These are phyloP conservation scores for Triplophysa dalaica DNA, from an alignment of 2,113 vertebrate species.

Conservation along the genomic window DNA sequence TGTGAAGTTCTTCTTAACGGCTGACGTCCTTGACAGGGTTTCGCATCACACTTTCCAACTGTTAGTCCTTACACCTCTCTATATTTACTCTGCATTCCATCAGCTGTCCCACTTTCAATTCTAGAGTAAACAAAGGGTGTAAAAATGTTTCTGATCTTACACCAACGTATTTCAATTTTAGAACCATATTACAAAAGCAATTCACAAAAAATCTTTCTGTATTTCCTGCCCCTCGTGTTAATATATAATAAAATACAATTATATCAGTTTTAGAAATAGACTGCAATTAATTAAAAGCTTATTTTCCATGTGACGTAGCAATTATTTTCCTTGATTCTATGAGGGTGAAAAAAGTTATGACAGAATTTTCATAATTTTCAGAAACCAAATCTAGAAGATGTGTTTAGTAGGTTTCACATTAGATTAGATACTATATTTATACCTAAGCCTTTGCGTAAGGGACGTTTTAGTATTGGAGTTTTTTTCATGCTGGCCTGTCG, in stretches of 20 bases:
- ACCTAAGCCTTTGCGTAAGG: slow-evolving; percentile 49
- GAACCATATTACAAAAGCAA: neutral
- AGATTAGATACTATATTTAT: neutral
- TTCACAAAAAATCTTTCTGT: neutral
- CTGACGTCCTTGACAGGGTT: slow-evolving; percentile 34
- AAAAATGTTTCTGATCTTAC: neutral
- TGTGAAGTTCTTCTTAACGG: slow-evolving; percentile 44
- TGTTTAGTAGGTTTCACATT: neutral
- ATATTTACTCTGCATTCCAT: slow-evolving; percentile 14
- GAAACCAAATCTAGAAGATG: neutral
- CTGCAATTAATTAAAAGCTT: too few relatives aligned
- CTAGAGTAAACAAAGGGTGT: slow-evolving; percentile 29
- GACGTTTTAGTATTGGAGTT: slow-evolving; percentile 2
- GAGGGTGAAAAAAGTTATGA: too few relatives aligned
- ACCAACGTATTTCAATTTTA: neutral
- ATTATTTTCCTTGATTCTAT: too few relatives aligned
- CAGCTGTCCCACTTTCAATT: slow-evolving; percentile 32
- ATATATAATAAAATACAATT: too few relatives aligned
- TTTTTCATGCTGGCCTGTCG: slow-evolving; percentile 5
- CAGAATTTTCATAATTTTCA: too few relatives aligned
- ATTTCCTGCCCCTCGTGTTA: neutral
- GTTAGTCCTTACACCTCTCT: slow-evolving; percentile 27
- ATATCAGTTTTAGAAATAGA: too few relatives aligned
- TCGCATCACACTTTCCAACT: slow-evolving; percentile 33
- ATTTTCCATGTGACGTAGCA: too few relatives aligned